Evolutionary conservation across 2,888 invertebrate genomes (phyloP).

Genomic region (Andrena bicolor): DNA sequence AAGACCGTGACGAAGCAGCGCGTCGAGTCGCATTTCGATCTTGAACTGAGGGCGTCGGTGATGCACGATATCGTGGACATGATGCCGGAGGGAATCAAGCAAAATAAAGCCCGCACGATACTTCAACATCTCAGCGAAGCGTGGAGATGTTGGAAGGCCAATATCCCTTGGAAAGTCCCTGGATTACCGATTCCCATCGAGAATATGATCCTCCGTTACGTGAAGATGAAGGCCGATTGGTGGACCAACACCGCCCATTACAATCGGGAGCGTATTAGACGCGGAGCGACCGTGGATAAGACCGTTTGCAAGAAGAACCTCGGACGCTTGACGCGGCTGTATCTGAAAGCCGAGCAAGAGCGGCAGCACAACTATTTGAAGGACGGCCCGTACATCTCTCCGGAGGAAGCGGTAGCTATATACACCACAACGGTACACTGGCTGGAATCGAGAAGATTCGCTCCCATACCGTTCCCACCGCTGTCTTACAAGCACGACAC

Average conservation of each 20-base stretch:
- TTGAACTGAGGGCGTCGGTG: constrained; percentile 98
- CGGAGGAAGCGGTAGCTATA: constrained; percentile 99
- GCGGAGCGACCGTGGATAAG: constrained; percentile 99
- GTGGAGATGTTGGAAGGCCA: constrained; percentile 99
- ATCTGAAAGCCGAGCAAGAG: constrained; percentile 99
- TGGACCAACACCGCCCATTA: constrained; percentile 99
- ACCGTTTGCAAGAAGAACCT: constrained; percentile 99
- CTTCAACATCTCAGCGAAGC: constrained; percentile 99
- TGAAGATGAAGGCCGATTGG: constrained; percentile 99
- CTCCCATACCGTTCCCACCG: constrained; percentile 99
- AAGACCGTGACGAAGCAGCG: constrained; percentile 99
- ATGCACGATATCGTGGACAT: constrained; percentile 99
- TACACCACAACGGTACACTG: constrained; percentile 99
- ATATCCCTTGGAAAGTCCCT: constrained; percentile 99
- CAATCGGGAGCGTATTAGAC: constrained; percentile 98
- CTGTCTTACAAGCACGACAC: constrained; percentile 99
- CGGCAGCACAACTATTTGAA: constrained; percentile 99
- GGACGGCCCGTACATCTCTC: constrained; percentile 99
- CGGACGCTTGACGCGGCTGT: constrained; percentile 97
- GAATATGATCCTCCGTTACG: constrained; percentile 99
- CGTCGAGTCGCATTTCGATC: constrained; percentile 99
- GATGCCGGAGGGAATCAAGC: constrained; percentile 99
- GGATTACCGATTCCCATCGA: constrained; percentile 99
- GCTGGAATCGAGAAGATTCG: constrained; percentile 99
- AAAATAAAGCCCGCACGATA: constrained; percentile 99